phyloP scores from a whole-genome alignment of 1,140 invertebrate species.

The Glomeris maerens region DNA sequence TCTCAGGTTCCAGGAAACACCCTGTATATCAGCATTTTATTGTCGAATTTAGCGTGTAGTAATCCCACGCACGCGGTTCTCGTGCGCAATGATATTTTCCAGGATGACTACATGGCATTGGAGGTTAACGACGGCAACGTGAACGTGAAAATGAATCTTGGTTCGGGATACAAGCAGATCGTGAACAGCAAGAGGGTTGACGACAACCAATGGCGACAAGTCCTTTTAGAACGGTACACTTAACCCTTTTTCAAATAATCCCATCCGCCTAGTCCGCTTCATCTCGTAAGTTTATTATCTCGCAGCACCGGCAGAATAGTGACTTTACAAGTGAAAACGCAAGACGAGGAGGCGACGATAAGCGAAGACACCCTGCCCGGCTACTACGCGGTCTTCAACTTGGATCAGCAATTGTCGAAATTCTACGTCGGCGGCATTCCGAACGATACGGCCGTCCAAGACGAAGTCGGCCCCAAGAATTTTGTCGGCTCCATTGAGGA shows the following conservation, averaged over 20 bases:
- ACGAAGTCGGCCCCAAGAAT: constrained; percentile 47
- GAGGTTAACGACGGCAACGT: constrained; percentile 76
- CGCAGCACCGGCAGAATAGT: constrained; percentile 58
- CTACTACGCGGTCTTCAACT: constrained; percentile 61
- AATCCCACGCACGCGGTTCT: neutral
- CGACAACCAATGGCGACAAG: constrained; percentile 72
- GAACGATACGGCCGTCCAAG: constrained; percentile 32
- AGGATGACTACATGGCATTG: constrained; percentile 88
- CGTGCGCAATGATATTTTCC: no score
- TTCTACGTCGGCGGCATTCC: constrained; percentile 84
- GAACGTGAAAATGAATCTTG: constrained; percentile 71
- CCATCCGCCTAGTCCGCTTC: neutral
- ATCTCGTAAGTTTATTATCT: constrained; percentile 15
- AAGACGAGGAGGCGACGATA: constrained; percentile 40
- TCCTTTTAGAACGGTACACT: constrained; percentile 61
- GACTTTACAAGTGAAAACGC: constrained; percentile 52
- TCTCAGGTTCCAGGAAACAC: no score
- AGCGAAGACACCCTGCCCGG: constrained; percentile 49
- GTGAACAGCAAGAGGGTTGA: constrained; percentile 58
- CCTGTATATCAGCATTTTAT: no score
- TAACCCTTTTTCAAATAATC: neutral
- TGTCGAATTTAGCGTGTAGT: no score
- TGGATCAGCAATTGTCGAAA: constrained; percentile 67
- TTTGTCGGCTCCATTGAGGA: constrained; percentile 86
- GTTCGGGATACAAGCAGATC: constrained; percentile 61